These are phyloP conservation scores for Anorthoa munda DNA, from an alignment of 2,888 invertebrate species.

Conservation along the genomic window DNA sequence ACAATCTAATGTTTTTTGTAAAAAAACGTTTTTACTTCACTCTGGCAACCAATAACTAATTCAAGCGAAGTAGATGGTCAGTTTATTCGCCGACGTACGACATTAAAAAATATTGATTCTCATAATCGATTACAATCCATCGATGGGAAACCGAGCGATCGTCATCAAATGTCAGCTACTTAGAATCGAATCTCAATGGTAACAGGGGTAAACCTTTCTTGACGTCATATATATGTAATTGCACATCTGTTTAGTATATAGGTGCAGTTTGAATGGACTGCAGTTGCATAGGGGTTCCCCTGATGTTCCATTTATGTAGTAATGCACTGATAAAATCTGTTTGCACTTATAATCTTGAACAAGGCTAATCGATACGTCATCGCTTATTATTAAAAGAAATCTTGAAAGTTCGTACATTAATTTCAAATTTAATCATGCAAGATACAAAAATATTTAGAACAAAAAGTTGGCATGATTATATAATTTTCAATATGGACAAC, in stretches of 20 bases:
- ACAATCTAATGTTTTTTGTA: too few relatives aligned
- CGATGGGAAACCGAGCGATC: slow-evolving; percentile 1
- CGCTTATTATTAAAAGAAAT: not conserved
- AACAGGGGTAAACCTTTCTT: slow-evolving; percentile 30
- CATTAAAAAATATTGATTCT: slow-evolving; percentile 7
- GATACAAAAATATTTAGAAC: too few relatives aligned
- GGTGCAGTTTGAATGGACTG: slow-evolving; percentile 17
- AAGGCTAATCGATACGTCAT: slow-evolving; percentile 48
- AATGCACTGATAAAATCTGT: slow-evolving; percentile 56
- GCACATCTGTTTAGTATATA: slow-evolving; percentile 18
- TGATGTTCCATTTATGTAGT: slow-evolving; percentile 25
- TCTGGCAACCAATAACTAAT: too few relatives aligned
- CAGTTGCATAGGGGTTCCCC: slow-evolving; percentile 58
- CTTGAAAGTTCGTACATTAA: too few relatives aligned
- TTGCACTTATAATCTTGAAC: slow-evolving; percentile 46
- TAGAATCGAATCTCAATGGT: slow-evolving; percentile 15
- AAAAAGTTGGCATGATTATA: too few relatives aligned
- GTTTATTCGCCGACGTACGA: not conserved
- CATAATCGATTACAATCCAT: slow-evolving; percentile 10
- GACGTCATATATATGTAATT: slow-evolving; percentile 41
- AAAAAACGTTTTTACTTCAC: too few relatives aligned
- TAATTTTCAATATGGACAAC: too few relatives aligned
- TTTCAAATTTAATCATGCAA: too few relatives aligned
- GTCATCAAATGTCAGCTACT: slow-evolving; percentile 36
- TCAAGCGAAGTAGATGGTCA: not conserved